Evolutionary conservation across 2,113 vertebrate species (phyloP), one percentile per base, ranked within the genome.

Genomic region (Cyanoliseus patagonus): DNA sequence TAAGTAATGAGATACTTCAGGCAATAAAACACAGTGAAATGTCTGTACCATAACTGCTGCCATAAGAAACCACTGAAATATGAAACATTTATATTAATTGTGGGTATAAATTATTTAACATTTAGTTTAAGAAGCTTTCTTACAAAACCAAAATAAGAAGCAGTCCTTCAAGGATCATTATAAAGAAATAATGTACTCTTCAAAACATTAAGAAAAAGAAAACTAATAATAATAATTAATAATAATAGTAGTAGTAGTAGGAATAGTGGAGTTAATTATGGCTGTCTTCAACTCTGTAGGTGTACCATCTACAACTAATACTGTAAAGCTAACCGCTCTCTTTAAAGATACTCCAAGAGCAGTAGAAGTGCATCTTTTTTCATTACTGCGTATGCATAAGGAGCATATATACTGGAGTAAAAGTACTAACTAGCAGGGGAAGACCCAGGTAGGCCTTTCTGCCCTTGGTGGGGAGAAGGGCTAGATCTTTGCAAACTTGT

Each of bases 371-470:
- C 1, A 1, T 42, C 3, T 41, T 83, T 86, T 78, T 78, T 5
- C 2, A 4, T 81, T 78, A 33, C 16, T 78, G 6, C 7, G 1
- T 63, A 28, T 27, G 18, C 14, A 5, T 42, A 41, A 63, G 17
- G 11, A 33, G 9, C 4, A 22, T 19, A 61, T 44, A 39, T 25
- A 44, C 25, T 11, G 16, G 27, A 88, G 10, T 6, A 67, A 78
- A 59, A 6, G 7, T 33, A 22, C 4, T 41, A 70, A 70, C 5
- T 55, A 7, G 5, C 0, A 3, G 1, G 3, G 16, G 7, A 31
- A 49, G 22, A 28, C 41, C 9, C 20, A 49, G 8, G 4, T 4
- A 52, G 9, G 13, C 5, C 2, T 1, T 52, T 83, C 64, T 46
- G 24, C 23, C 7, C 9, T 37, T 46, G 28, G 1, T 1, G 5